These are phyloP conservation scores for Argyra leucocephala DNA, from an alignment of 2,888 invertebrate species.

Conservation along the genomic window DNA sequence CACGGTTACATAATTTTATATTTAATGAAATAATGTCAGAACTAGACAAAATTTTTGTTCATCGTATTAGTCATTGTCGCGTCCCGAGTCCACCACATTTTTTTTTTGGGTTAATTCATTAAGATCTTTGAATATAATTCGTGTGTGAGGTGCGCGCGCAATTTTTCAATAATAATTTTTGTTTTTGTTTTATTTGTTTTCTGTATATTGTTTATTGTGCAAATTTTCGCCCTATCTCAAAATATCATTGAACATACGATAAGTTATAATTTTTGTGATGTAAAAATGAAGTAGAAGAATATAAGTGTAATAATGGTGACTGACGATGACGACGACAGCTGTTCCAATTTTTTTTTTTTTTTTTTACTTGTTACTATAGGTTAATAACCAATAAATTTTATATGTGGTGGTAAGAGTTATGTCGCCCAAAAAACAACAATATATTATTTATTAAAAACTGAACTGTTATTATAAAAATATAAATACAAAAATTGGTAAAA, in stretches of 20 bases:
- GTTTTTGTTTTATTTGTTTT: neutral
- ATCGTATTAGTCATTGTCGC: too few relatives aligned
- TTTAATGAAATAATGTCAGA: too few relatives aligned
- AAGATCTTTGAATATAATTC: neutral
- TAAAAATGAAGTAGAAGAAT: neutral
- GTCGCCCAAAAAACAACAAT: too few relatives aligned
- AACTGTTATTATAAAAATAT: too few relatives aligned
- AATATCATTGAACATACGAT: neutral
- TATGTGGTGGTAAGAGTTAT: neutral
- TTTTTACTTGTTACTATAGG: neutral
- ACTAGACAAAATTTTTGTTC: too few relatives aligned
- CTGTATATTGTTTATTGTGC: neutral
- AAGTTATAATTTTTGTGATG: neutral
- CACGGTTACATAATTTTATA: too few relatives aligned
- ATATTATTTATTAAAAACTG: too few relatives aligned
- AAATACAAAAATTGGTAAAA: too few relatives aligned
- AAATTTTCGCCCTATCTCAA: neutral
- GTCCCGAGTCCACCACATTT: too few relatives aligned
- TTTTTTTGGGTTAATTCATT: too few relatives aligned
- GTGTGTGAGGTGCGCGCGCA: constrained; percentile 11
- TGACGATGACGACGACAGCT: neutral
- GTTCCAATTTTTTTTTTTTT: neutral
- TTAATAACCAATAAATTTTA: neutral
- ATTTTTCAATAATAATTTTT: neutral
- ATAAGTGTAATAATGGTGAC: neutral